Base-by-base conservation (phyloP, 2,888 invertebrate genomes). In the Ochropleura plecta region DNA sequence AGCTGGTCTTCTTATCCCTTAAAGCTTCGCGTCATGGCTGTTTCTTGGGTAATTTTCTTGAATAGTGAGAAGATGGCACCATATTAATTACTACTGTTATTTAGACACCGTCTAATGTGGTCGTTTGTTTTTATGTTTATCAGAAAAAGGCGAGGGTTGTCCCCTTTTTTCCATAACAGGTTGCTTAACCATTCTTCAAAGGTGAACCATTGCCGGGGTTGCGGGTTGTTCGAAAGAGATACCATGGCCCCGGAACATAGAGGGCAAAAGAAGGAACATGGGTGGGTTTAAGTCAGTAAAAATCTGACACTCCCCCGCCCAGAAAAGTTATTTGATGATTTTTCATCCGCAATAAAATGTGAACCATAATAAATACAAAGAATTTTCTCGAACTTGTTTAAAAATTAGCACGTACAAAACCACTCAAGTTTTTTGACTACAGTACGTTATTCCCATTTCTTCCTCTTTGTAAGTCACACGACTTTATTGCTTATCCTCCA, bases 401-500 rank as follows among this genome's bases (percentile, higher is more conserved):
- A 51, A 82, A 76, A 79, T 63, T 57, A 46, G 44, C 40, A 64
- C 64, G 42, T 30, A 44, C 53, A 71, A 68, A 67, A 68, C 42
- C 63, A 67, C 67, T 70, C 53, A 49, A 70, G 49, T 68, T 57
- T n/a, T 55, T 46, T 7, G 60, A 51, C 51, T 48, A 12, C 66
- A 59, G 40, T 42, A 60, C 55, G 64, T 73, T 72, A 73, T 76
- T 73, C 62, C 55, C 46, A n/a, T 68, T 65, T 48, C 48, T 44
- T 62, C 48, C 48, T 69, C 40, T 70, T 79, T 73, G 80, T 73
- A 68, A 69, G 65, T 65, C 81, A 70, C 71, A 76, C 18, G 67
- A 55, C 68, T 69, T 69, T 65, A 74, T 74, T 80, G 84, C 82
- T 82, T 77, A 82, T 82, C 82, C 85, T 85, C 82, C 59, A 63